phyloP scores from a whole-genome alignment of 2,113 vertebrate genomes.

The Sigmodon hispidus region DNA sequence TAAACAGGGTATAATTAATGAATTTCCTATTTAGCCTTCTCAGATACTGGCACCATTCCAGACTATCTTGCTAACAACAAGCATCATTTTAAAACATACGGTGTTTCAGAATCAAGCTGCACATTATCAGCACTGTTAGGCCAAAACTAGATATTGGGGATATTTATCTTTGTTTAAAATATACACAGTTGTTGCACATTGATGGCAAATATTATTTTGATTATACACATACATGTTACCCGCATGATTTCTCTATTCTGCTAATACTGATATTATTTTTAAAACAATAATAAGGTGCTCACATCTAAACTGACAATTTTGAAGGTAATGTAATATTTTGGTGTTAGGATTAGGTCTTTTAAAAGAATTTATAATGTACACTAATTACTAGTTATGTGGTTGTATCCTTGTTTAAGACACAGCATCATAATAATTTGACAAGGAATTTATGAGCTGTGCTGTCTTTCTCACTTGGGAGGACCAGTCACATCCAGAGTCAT shows the following conservation, averaged over 20 bases:
- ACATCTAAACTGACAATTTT: not conserved
- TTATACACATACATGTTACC: not conserved
- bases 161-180: not conserved
- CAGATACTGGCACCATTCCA: slow-evolving; percentile 26
- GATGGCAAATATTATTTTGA: not conserved
- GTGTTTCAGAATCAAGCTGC: slow-evolving; percentile 6
- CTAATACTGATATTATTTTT: not conserved
- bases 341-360: not conserved
- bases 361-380: not conserved
- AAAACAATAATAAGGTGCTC: not conserved
- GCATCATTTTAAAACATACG: not conserved
- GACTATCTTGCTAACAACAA: not conserved
- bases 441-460: not conserved
- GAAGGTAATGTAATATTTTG: slow-evolving; percentile 1
- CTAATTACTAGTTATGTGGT: not conserved
- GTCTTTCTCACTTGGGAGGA: not conserved
- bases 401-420: not conserved
- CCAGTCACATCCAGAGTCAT: not conserved
- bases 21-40: slow-evolving; percentile 47
- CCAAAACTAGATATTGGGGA: not conserved
- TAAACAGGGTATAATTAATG: slow-evolving; percentile 67
- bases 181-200: not conserved
- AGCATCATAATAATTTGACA: not conserved
- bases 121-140: not conserved
- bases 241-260: not conserved